Conservation (phyloP, 2,113 vertebrate species). For the Macrotus californicus region DNA sequence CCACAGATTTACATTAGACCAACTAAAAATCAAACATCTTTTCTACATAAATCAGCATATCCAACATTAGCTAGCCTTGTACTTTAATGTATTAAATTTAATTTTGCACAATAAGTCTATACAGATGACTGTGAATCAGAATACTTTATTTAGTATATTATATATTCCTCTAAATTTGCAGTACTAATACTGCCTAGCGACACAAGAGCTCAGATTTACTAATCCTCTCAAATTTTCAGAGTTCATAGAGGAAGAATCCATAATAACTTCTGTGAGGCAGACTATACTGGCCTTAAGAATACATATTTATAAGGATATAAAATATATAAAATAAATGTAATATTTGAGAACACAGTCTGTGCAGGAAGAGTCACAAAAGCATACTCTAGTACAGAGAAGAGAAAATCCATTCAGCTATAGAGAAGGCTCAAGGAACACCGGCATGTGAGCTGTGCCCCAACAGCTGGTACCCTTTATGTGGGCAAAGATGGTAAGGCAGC, state of each 20-base stretch:
- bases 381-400: background rate
- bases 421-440: background rate
- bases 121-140: background rate
- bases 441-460: background rate
- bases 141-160: background rate
- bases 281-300: background rate
- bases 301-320: background rate
- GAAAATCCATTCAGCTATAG: background rate
- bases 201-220: background rate
- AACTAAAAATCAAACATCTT: slow-evolving; percentile 1
- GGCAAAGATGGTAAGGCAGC: background rate
- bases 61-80: background rate
- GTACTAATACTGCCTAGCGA: background rate
- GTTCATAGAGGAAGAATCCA: background rate
- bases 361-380: background rate
- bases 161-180: background rate
- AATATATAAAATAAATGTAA: background rate
- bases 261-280: background rate
- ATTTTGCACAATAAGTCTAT: background rate
- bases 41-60: background rate
- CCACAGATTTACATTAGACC: background rate
- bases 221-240: background rate
- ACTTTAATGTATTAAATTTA: background rate
- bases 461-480: background rate
- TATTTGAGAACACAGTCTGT: background rate